Evolutionary conservation across 1,140 invertebrate species (phyloP), one percentile per base, ranked within the genome.

Genomic region (Hyles vespertilio): DNA sequence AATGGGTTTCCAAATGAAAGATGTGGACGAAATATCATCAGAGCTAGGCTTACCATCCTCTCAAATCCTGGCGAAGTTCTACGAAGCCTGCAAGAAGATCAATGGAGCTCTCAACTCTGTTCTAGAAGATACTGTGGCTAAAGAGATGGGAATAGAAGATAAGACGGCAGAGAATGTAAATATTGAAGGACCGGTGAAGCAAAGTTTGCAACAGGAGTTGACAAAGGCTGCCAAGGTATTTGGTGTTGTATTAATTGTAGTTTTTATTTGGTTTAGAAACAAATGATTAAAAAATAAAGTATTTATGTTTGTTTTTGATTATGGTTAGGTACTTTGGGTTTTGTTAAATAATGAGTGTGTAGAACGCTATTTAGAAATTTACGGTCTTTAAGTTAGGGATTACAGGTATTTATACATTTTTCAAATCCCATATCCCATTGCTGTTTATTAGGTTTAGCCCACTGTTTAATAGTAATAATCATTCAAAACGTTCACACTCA

Each of bases 1-100:
- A 2, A 90, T 99, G 58, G 98, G 98, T 10, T 91, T 99, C 6
- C 98, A 99, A 90, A 94, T 96, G 81, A 99, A 99, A 90, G 94
- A 93, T 2, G 93, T 98, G 0, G 97, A 99, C 65, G 90, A 93
- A 7, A 87, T 99, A 47, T 90, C 94, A 1, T 90, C 91, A 57
- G 97, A 99, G 78, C 87, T 99, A 3, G 94, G 95, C 58, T 90
- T 99, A 32, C 94, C 95, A 0, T 89, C 92, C 0, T 95, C 94
- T 7, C 98, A 99, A 87, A 82, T 99, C 5, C 87, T 99, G 7
- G 97, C 96, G 34, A 92, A 99, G 56, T 98, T 99, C 79, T 98
- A 97, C 87, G 96, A 90, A 90, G 93, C 71, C 90, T 98, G 74
- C 90, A 96, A 81, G 92, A 96, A 92, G 84, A 93, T 81, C 67